Conservation (phyloP, 2,888 invertebrate species). For the Ariolimax columbianus region DNA sequence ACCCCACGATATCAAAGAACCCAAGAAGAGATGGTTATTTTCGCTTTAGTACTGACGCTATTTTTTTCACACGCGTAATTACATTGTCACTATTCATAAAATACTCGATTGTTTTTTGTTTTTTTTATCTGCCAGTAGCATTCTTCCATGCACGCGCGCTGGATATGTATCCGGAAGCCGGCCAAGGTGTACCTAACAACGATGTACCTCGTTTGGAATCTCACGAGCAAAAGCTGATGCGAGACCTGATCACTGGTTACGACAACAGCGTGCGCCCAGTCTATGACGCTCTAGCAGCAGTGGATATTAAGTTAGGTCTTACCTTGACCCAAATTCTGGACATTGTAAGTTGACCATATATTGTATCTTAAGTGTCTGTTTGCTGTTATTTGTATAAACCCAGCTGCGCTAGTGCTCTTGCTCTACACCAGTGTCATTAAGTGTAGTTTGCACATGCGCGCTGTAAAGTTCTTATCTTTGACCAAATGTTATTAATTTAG, state of each 20-base stretch:
- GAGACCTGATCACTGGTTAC: constrained; percentile 64
- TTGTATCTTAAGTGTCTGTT: neutral
- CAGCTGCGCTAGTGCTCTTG: no score
- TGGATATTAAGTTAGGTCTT: constrained; percentile 68
- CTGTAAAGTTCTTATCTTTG: no score
- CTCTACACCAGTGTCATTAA: no score
- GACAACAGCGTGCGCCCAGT: constrained; percentile 71
- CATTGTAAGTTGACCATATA: constrained; percentile 62
- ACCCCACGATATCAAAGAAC: no score
- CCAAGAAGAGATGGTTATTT: no score
- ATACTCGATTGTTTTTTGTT: no score
- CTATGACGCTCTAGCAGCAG: constrained; percentile 64
- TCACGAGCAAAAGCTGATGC: constrained; percentile 65
- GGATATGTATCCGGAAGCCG: neutral
- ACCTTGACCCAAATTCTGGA: constrained; percentile 73
- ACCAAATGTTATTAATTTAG: no score
- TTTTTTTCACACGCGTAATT: no score
- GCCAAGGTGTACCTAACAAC: neutral
- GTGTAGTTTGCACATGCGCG: no score
- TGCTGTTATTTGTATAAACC: neutral
- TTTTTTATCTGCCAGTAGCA: neutral
- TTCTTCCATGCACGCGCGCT: neutral
- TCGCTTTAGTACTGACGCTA: no score
- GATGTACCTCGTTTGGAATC: constrained; percentile 25
- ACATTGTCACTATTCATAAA: no score